These are phyloP conservation scores for Diorhabda elongata DNA, from an alignment of 1,140 invertebrate genomes.

Conservation along the genomic window DNA sequence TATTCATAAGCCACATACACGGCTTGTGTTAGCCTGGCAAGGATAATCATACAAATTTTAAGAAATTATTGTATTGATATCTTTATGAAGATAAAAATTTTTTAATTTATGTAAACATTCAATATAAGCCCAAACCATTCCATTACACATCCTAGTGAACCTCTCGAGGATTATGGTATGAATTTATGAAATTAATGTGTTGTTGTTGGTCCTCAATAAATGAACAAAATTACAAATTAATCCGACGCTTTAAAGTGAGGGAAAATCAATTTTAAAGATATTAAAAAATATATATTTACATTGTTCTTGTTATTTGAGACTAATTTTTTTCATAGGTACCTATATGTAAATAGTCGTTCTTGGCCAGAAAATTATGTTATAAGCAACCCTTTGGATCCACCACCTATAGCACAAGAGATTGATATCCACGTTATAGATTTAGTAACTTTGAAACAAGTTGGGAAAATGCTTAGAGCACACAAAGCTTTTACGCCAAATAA, in stretches of 20 bases:
- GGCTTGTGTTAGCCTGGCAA: too few species aligned
- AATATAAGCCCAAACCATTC: too few species aligned
- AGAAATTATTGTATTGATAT: not conserved
- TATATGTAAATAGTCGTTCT: slow-evolving; percentile 83
- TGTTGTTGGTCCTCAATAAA: too few species aligned
- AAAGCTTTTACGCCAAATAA: slow-evolving; percentile 84
- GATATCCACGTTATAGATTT: slow-evolving; percentile 88
- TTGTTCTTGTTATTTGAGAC: not conserved
- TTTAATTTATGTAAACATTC: too few species aligned
- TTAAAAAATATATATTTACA: too few species aligned
- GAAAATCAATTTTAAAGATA: too few species aligned
- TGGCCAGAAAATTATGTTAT: slow-evolving; percentile 80
- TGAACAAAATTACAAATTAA: too few species aligned
- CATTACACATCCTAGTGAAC: too few species aligned
- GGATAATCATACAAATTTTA: not conserved
- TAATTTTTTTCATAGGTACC: slow-evolving; percentile 55
- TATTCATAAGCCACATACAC: too few species aligned
- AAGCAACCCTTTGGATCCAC: slow-evolving; percentile 73
- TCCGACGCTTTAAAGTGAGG: too few species aligned
- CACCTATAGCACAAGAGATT: slow-evolving; percentile 87
- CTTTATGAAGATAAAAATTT: not conserved
- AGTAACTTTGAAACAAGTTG: slow-evolving; percentile 71
- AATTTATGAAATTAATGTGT: too few species aligned
- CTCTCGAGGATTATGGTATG: too few species aligned
- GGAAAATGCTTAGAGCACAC: slow-evolving; percentile 78